Evolutionary conservation across 2,888 invertebrate genomes (phyloP).

Genomic region (Hirtodrosophila alboralis): DNA sequence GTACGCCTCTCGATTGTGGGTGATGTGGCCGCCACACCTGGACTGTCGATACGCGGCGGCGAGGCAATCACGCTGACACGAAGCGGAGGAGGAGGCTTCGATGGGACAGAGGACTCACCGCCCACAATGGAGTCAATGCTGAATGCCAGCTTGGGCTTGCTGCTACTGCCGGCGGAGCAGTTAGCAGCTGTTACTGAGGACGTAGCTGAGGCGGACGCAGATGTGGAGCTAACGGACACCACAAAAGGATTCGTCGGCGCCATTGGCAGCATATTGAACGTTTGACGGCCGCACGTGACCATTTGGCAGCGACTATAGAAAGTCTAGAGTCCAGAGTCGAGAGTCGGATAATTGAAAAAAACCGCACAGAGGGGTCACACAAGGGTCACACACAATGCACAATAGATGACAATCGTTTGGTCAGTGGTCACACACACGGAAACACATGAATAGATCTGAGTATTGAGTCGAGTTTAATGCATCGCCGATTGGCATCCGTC

Average conservation of each 20-base stretch:
- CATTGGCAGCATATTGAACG: slow-evolving; percentile 93
- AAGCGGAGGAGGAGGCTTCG: slow-evolving; percentile 36
- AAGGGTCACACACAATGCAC: slow-evolving; percentile 23
- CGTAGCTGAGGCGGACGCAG: slow-evolving; percentile 52
- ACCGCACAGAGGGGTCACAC: slow-evolving; percentile 42
- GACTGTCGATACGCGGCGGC: slow-evolving; percentile 73
- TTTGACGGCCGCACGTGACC: slow-evolving; percentile 84
- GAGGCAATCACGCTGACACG: slow-evolving; percentile 69
- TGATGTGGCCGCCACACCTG: slow-evolving; percentile 46
- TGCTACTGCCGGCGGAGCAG: slow-evolving; percentile 73
- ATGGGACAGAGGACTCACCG: slow-evolving; percentile 21
- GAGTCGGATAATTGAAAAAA: slow-evolving; percentile 50
- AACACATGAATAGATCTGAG: slow-evolving; percentile 25
- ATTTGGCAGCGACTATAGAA: slow-evolving; percentile 73
- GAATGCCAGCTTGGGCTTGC: slow-evolving; percentile 96
- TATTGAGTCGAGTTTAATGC: slow-evolving; percentile 57
- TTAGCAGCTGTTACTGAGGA: slow-evolving; percentile 59
- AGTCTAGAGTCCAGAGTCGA: slow-evolving; percentile 17
- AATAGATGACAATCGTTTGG: slow-evolving; percentile 31
- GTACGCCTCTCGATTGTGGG: slow-evolving; percentile 57
- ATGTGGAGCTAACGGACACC: slow-evolving; percentile 65
- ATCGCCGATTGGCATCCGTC: slow-evolving; percentile 70
- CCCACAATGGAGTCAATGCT: slow-evolving; percentile 97
- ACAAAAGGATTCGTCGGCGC: slow-evolving; percentile 87
- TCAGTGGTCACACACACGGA: slow-evolving; percentile 37